Conservation (phyloP, 2,888 invertebrate genomes). For the Anthoptus insignis region DNA sequence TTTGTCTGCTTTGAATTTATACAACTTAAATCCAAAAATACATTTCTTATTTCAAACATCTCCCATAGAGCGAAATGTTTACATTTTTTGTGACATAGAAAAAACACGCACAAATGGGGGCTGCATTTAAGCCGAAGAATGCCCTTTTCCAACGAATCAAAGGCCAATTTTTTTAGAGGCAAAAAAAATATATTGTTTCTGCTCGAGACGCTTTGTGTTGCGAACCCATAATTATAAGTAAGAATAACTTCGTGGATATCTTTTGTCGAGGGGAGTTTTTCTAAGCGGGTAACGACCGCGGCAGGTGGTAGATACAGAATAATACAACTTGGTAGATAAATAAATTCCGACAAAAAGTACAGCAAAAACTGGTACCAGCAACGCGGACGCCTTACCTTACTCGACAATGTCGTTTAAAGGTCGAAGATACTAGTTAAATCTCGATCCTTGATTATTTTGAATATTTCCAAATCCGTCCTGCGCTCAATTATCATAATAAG, state of each 20-base stretch:
- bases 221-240: conserved; percentile 77
- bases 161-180: conserved; percentile 67
- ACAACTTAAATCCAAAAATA: conserved; percentile 1
- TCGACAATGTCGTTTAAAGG: conserved; percentile 81
- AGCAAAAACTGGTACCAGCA: conserved; percentile 77
- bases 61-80: conserved; percentile 68
- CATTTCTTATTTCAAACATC: conserved; percentile 47
- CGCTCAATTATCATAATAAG: background rate
- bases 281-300: conserved; percentile 81
- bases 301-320: conserved; percentile 70
- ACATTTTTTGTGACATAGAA: conserved; percentile 73
- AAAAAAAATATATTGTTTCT: conserved; percentile 70
- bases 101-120: conserved; percentile 62
- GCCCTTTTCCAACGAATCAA: conserved; percentile 69
- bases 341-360: conserved; percentile 70
- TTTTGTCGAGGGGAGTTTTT: conserved; percentile 84
- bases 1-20: background rate
- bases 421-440: background rate
- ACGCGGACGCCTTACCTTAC: conserved; percentile 57
- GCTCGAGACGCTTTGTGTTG: conserved; percentile 73
- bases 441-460: conserved; percentile 55
- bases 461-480: conserved; percentile 27
- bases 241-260: conserved; percentile 83
- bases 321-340: conserved; percentile 77
- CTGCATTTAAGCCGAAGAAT: conserved; percentile 65